Evolutionary conservation across 2,888 invertebrate species (phyloP).

Genomic region (Mermis nigrescens): DNA sequence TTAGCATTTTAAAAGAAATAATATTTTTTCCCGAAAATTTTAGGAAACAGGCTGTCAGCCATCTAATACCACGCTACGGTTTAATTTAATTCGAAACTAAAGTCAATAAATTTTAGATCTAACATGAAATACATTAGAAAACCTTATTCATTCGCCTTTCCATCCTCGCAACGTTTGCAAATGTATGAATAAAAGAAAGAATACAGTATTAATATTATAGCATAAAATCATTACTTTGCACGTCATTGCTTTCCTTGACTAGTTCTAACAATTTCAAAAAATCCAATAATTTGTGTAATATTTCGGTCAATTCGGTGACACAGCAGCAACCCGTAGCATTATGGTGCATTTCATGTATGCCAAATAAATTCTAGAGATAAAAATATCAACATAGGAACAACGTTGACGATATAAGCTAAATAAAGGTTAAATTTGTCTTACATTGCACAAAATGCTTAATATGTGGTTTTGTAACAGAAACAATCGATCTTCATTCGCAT

Average conservation of each 20-base stretch:
- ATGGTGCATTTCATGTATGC: conserved; percentile 75
- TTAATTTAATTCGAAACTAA: too few relatives aligned
- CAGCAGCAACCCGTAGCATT: conserved; percentile 76
- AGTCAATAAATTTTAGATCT: too few relatives aligned
- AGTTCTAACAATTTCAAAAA: conserved; percentile 29
- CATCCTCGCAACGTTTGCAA: conserved; percentile 21
- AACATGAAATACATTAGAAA: too few relatives aligned
- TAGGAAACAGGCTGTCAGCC: too few relatives aligned
- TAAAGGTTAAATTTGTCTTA: conserved; percentile 26
- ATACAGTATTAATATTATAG: too few relatives aligned
- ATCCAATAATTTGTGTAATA: conserved; percentile 42
- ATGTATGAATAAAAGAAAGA: conserved; percentile 17
- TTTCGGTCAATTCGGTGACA: conserved; percentile 59
- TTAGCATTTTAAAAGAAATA: too few relatives aligned
- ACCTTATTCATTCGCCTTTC: too few relatives aligned
- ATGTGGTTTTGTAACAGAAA: conserved; percentile 77
- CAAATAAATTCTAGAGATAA: conserved; percentile 43
- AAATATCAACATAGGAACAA: too few relatives aligned
- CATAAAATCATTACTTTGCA: too few relatives aligned
- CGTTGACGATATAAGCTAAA: neutral
- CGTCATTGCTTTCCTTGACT: too few relatives aligned
- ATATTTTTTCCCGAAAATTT: too few relatives aligned
- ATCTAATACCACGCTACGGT: too few relatives aligned
- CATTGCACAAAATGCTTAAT: conserved; percentile 57
- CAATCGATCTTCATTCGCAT: conserved; percentile 38